Evolutionary conservation across 2,797 vertebrate species (phyloP), one percentile per base, ranked within the genome.

Genomic region (Tapera naevia): DNA sequence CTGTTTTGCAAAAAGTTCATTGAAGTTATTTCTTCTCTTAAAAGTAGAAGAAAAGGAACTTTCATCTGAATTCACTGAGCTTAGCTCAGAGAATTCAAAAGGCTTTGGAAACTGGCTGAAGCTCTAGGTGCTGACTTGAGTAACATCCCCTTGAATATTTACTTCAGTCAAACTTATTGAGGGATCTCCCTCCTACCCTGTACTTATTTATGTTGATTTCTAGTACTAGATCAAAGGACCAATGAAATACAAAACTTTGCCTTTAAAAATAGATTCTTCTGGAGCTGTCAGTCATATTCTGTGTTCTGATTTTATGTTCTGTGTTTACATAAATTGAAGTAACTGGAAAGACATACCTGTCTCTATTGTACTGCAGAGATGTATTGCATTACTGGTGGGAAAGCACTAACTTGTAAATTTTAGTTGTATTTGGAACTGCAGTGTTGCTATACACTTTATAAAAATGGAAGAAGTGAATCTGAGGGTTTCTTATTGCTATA

Each of bases 41-140:
- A 96, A 95, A 95, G 73, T 62, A 67, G 91, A 95, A 97, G 92
- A 96, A 96, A 94, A 88, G 86, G 57, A 90, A 92, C 76, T 94
- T 96, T 92, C 80, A 91, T 96, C 91, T 95, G 88, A 94, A 97
- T 96, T 97, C 89, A 91, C 50, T 0, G 17, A 19, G 58, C 73
- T 94, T 91, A 82, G 83, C 67, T 82, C 51, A 82, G 53, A 81
- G 84, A 95, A 89, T 96, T 43, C 91, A 85, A 88, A 93, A 93
- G 86, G 58, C 93, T 61, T 91, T 86, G 74, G 91, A 86, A 96
- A 70, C 78, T 88, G 84, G 51, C 84, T 90, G 84, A 82, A 57
- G 56, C 27, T 75, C 57, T 90, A 82, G 80, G 72, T 94, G 39
- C 51, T 76, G 60, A 70, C 60, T 92, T 92, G 89, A 88, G 88